These are phyloP conservation scores for Thecophora atra DNA, from an alignment of 2,888 invertebrate genomes.

Conservation along the genomic window DNA sequence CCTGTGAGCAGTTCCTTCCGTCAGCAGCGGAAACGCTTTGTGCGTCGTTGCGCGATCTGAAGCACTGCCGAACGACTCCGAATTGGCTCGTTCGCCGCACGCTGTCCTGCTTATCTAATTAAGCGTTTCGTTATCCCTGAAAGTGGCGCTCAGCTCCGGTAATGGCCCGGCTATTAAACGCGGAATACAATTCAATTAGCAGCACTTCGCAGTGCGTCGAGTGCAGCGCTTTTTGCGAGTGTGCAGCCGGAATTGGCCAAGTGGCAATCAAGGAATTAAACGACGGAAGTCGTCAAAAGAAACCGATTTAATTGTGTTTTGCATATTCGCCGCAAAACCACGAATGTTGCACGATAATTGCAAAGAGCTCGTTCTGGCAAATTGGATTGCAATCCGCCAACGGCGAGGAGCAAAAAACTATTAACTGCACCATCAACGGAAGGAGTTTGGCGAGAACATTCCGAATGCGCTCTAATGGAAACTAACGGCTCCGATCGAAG, in stretches of 20 bases:
- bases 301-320: conserved; percentile 43
- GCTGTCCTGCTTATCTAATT: conserved; percentile 28
- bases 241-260: conserved; percentile 39
- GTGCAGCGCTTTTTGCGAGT: conserved; percentile 34
- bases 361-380: conserved; percentile 22
- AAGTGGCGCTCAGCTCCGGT: conserved; percentile 23
- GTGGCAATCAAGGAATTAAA: conserved; percentile 37
- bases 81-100: neutral
- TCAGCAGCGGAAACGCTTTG: neutral
- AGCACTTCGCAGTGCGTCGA: conserved; percentile 55
- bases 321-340: conserved; percentile 28
- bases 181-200: conserved; percentile 58
- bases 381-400: conserved; percentile 13
- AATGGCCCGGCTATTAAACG: conserved; percentile 48
- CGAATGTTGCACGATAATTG: conserved; percentile 21
- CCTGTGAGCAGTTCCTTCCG: no score
- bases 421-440: conserved; percentile 5
- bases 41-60: neutral
- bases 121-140: conserved; percentile 19
- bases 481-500: conserved; percentile 8
- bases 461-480: conserved; percentile 25
- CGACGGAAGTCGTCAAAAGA: conserved; percentile 38
- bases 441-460: conserved; percentile 28
- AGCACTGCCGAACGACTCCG: neutral
- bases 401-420: neutral